Evolutionary conservation across 2,797 vertebrate species (phyloP).

Genomic region (Tangara arthus): DNA sequence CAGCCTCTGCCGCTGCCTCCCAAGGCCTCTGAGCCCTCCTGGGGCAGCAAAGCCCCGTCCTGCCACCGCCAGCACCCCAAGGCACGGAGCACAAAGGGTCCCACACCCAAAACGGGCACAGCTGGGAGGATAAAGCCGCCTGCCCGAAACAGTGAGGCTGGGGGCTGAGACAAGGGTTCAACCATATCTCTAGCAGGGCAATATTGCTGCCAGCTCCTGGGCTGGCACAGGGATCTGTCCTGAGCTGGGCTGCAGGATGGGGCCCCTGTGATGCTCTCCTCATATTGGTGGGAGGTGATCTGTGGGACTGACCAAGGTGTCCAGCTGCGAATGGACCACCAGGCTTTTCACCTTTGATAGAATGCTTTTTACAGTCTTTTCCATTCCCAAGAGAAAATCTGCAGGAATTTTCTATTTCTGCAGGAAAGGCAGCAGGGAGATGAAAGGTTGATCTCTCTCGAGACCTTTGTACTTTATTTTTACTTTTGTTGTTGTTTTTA

Average conservation of each 20-base stretch:
- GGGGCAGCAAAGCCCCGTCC: neutral
- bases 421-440: neutral
- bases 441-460: conserved; percentile 8
- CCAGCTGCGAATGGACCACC: rapidly evolving
- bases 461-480: conserved; percentile 44
- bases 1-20: neutral
- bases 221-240: neutral
- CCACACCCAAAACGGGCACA: neutral
- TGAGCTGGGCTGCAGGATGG: neutral
- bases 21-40: neutral
- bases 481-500: neutral
- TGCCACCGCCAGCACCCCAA: neutral
- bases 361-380: rapidly evolving
- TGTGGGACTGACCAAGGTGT: neutral
- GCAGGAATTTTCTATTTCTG: conserved; percentile 31
- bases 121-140: neutral
- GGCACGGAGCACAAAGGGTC: neutral
- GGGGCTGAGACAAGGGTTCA: neutral
- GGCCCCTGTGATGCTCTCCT: neutral
- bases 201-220: neutral
- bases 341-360: neutral
- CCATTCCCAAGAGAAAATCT: neutral
- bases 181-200: neutral
- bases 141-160: neutral
- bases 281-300: neutral